Evolutionary conservation across 2,797 vertebrate genomes (phyloP).

Genomic region (Rachycentron canadum): DNA sequence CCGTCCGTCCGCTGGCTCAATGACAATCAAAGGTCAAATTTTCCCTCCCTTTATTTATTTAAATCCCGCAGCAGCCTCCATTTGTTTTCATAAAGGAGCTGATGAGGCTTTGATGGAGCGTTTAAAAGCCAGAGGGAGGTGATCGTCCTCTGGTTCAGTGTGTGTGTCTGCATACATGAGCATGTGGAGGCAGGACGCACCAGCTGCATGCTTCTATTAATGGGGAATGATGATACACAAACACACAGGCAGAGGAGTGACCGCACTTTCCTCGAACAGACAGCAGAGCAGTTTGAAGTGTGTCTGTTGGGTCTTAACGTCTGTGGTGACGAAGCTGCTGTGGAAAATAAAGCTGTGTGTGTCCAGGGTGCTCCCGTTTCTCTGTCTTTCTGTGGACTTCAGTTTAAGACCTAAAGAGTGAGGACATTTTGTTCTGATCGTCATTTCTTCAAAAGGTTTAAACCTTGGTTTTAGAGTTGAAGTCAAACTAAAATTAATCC

Average conservation of each 20-base stretch:
- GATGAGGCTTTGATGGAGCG: conserved; percentile 60
- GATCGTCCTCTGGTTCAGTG: conserved; percentile 13
- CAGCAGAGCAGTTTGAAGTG: conserved; percentile 38
- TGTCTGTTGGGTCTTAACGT: conserved; percentile 25
- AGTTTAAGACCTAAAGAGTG: conserved; percentile 1
- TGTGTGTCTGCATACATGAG: conserved; percentile 30
- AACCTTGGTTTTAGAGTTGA: neutral
- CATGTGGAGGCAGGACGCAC: conserved; percentile 22
- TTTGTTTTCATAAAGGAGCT: conserved; percentile 65
- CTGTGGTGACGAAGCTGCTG: conserved; percentile 21
- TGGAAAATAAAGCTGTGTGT: conserved; percentile 9
- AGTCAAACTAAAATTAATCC: neutral
- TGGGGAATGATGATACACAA: conserved; percentile 29
- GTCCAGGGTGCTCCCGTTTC: neutral
- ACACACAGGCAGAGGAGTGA: conserved; percentile 7
- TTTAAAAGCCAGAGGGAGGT: conserved; percentile 25
- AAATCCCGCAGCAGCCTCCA: conserved; percentile 41
- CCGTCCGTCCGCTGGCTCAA: conserved; percentile 66
- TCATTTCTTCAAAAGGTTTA: neutral
- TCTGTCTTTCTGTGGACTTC: conserved; percentile 10
- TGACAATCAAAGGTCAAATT: conserved; percentile 83
- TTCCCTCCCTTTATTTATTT: conserved; percentile 55
- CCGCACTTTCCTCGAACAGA: conserved; percentile 27
- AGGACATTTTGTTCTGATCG: conserved; percentile 15
- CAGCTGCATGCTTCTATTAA: conserved; percentile 39